Conservation (phyloP, 2,888 invertebrate species). For the Apamea anceps region DNA sequence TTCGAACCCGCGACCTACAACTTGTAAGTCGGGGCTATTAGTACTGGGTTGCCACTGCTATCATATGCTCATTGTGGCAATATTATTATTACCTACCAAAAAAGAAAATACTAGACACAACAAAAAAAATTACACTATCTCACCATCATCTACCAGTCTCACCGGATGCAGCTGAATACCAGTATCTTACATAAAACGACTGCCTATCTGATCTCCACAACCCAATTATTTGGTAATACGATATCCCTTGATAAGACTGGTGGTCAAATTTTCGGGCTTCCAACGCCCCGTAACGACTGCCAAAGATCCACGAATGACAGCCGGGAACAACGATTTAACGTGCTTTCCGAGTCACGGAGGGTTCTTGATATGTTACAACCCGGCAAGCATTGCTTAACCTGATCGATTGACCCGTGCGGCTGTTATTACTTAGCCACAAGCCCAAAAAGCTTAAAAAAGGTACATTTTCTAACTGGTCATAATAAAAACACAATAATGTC, state of each 20-base stretch:
- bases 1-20: too few species aligned
- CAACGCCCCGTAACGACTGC: background rate
- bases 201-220: background rate
- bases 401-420: background rate
- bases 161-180: background rate
- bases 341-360: background rate
- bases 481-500: conserved; percentile 22
- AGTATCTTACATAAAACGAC: background rate
- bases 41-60: too few species aligned
- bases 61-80: background rate
- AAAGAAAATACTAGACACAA: background rate
- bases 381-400: background rate
- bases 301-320: background rate
- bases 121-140: background rate
- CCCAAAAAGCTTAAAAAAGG: background rate
- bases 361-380: background rate
- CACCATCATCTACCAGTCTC: too few species aligned
- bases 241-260: background rate
- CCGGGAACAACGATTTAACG: background rate
- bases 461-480: background rate
- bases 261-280: background rate
- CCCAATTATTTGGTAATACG: background rate
- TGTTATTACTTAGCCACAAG: background rate
- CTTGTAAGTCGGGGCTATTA: too few species aligned
- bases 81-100: background rate